Conservation (phyloP, 2,888 invertebrate genomes). For the Archaeoteleia sp. region DNA sequence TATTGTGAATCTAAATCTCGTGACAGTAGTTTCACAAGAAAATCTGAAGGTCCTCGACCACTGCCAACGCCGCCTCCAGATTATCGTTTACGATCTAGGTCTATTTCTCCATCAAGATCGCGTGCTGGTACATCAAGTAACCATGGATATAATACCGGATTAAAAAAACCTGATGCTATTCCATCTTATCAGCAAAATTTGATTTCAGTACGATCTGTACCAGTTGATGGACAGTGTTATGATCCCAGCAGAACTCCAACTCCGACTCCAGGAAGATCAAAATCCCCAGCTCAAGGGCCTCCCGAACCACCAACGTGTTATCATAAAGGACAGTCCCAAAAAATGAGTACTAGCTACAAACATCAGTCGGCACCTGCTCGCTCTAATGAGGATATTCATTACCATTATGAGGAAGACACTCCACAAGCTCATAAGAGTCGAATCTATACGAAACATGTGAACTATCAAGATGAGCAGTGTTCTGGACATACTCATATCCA, state of each 20-base stretch:
- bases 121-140: slow-evolving; percentile 80
- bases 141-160: slow-evolving; percentile 62
- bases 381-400: slow-evolving; percentile 70
- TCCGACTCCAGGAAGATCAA: slow-evolving; percentile 75
- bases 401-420: slow-evolving; percentile 71
- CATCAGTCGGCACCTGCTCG: slow-evolving; percentile 67
- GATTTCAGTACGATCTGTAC: slow-evolving; percentile 76
- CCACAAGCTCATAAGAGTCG: slow-evolving; percentile 66
- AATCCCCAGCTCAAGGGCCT: slow-evolving; percentile 84
- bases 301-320: slow-evolving; percentile 74
- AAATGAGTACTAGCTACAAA: no score
- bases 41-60: slow-evolving; percentile 63
- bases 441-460: slow-evolving; percentile 64
- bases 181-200: slow-evolving; percentile 88
- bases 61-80: slow-evolving; percentile 71
- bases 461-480: slow-evolving; percentile 71
- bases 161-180: slow-evolving; percentile 85
- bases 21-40: slow-evolving; percentile 52
- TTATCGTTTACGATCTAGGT: slow-evolving; percentile 67
- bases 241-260: slow-evolving; percentile 69
- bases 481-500: slow-evolving; percentile 53
- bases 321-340: slow-evolving; percentile 80
- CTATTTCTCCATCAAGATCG: slow-evolving; percentile 77
- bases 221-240: slow-evolving; percentile 64
- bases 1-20: slow-evolving; percentile 60